phyloP scores from a whole-genome alignment of 1,140 invertebrate genomes.

The Telenomus remus region DNA sequence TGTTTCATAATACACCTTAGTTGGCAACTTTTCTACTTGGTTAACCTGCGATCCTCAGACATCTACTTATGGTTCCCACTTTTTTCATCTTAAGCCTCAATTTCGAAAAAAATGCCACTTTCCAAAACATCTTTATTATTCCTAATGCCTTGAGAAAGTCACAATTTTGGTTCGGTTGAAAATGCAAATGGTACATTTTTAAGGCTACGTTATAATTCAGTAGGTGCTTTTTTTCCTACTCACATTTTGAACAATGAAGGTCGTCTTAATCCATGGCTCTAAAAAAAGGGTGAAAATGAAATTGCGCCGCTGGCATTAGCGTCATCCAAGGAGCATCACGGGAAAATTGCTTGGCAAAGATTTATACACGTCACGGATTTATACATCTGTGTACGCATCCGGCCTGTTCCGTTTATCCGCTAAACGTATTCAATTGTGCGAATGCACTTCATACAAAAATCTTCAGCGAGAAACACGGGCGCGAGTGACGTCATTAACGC shows the following conservation, averaged over 20 bases:
- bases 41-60: constrained; percentile 47
- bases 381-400: constrained; percentile 17
- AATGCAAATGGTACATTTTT: not conserved
- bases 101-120: not conserved
- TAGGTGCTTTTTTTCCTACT: constrained; percentile 3
- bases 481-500: constrained; percentile 26
- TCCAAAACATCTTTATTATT: too few species aligned
- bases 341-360: constrained; percentile 19
- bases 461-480: constrained; percentile 2
- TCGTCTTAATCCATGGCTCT: constrained; percentile 9
- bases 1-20: constrained; percentile 51
- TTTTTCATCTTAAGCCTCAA: constrained; percentile 17
- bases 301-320: constrained; percentile 25
- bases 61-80: constrained; percentile 27
- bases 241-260: constrained; percentile 15
- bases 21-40: constrained; percentile 56
- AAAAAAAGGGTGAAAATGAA: constrained; percentile 20
- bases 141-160: not conserved
- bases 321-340: constrained; percentile 18
- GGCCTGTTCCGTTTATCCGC: constrained; percentile 24
- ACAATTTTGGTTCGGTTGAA: not conserved
- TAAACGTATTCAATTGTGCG: constrained; percentile 33
- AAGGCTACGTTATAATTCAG: not conserved
- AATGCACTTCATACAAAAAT: constrained; percentile 14
- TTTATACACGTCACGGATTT: constrained; percentile 14